These are phyloP conservation scores for Aptenodytes forsteri DNA, from an alignment of 2,113 vertebrate genomes.

Conservation along the genomic window DNA sequence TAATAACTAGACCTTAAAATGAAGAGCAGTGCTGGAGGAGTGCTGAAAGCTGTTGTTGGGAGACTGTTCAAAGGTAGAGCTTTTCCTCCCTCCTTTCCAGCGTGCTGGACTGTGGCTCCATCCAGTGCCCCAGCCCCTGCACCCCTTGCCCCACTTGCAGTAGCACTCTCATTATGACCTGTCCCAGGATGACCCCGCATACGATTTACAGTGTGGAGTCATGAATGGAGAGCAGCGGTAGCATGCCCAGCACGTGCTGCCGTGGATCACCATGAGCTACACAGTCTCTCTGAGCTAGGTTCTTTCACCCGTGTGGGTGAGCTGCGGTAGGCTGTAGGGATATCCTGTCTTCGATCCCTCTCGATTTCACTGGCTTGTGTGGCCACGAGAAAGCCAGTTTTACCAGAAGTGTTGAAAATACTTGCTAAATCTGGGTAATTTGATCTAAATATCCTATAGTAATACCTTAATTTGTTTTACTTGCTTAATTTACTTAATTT, in stretches of 20 bases:
- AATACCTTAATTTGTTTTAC: neutral
- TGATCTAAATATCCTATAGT: neutral
- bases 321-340: neutral
- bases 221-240: neutral
- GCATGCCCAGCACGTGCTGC: rapidly evolving
- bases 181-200: neutral
- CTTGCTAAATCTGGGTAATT: neutral
- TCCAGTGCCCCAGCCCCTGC: neutral
- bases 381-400: neutral
- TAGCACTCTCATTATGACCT: neutral
- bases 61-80: neutral
- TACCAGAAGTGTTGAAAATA: neutral
- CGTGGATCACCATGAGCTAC: rapidly evolving
- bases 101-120: neutral
- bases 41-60: neutral
- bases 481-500: neutral
- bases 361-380: neutral
- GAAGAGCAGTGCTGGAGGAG: neutral
- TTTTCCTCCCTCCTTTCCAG: neutral
- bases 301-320: rapidly evolving
- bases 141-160: neutral
- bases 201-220: rapidly evolving
- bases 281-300: neutral
- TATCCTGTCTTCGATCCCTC: rapidly evolving
- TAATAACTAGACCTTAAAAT: neutral